Conservation (phyloP, 2,888 invertebrate species). For the Hetaerina titia region DNA sequence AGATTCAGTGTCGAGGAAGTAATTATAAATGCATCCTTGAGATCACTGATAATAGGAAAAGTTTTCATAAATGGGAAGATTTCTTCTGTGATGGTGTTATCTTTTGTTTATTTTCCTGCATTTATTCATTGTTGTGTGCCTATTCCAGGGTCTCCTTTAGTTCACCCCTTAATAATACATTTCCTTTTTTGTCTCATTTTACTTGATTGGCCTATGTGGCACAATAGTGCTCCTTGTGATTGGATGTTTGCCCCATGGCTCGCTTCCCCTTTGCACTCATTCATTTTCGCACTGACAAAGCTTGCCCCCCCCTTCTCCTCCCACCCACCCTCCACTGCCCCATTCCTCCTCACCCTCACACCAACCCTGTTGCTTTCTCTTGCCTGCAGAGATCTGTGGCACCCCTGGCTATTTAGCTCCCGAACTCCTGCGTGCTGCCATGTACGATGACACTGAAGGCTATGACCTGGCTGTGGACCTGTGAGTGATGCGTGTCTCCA, state of each 20-base stretch:
- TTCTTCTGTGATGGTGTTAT: too few relatives aligned
- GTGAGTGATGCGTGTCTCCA: slow-evolving; percentile 72
- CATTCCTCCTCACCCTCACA: not conserved
- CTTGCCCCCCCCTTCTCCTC: not conserved
- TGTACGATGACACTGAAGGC: slow-evolving; percentile 74
- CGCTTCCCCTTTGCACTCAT: not conserved
- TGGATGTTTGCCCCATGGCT: not conserved
- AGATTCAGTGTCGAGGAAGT: too few relatives aligned
- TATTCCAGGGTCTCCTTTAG: not conserved
- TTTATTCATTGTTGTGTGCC: too few relatives aligned
- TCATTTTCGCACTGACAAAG: not conserved
- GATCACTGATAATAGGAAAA: too few relatives aligned
- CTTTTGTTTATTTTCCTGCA: too few relatives aligned
- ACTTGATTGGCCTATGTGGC: not conserved
- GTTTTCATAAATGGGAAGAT: too few relatives aligned
- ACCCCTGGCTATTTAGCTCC: slow-evolving; percentile 80
- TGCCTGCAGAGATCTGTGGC: slow-evolving; percentile 77
- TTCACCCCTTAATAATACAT: not conserved
- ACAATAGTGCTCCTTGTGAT: not conserved
- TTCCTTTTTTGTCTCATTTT: not conserved
- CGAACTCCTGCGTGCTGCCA: slow-evolving; percentile 76
- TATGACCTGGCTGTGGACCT: slow-evolving; percentile 74
- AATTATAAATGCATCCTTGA: too few relatives aligned
- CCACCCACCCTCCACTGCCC: not conserved
- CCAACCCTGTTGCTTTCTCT: slow-evolving; percentile 55